Conservation (phyloP, 2,113 vertebrate genomes). For the Limnothrissa miodon region DNA sequence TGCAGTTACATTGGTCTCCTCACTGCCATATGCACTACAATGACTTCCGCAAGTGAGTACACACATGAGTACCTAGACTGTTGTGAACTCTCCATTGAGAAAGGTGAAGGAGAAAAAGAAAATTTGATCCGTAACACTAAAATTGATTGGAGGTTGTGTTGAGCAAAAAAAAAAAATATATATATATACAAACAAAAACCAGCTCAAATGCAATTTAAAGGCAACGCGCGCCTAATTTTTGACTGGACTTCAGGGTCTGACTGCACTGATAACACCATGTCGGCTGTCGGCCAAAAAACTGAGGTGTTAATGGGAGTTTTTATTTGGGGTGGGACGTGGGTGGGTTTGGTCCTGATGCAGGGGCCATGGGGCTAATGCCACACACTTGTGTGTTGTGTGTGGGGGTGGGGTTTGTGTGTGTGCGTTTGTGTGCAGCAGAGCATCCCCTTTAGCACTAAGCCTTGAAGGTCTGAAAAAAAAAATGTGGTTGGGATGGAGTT, state of each 20-base stretch:
- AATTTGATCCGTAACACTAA: conserved; percentile 21
- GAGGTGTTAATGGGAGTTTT: neutral
- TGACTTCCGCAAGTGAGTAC: conserved; percentile 13
- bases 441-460: neutral
- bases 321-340: neutral
- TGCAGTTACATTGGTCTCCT: conserved; percentile 71
- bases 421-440: neutral
- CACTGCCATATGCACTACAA: conserved; percentile 61
- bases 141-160: neutral
- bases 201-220: conserved; percentile 19
- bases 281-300: conserved; percentile 27
- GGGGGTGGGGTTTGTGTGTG: too few species aligned
- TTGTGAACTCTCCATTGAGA: conserved; percentile 12
- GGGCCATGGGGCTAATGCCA: conserved; percentile 35
- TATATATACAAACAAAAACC: neutral
- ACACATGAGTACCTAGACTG: conserved; percentile 5
- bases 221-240: conserved; percentile 75
- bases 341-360: conserved; percentile 8
- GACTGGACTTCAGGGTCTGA: conserved; percentile 56
- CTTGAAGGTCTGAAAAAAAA: neutral
- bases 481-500: neutral
- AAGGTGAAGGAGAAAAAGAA: conserved; percentile 32
- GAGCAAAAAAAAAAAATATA: conserved; percentile 50
- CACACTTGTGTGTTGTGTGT: neutral
- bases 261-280: conserved; percentile 51